A percentile compares a stretch with the other conserved stretches of the same genome.
Conservation (phyloP, 2,888 invertebrate genomes). For the Seladonia tumulorum region DNA sequence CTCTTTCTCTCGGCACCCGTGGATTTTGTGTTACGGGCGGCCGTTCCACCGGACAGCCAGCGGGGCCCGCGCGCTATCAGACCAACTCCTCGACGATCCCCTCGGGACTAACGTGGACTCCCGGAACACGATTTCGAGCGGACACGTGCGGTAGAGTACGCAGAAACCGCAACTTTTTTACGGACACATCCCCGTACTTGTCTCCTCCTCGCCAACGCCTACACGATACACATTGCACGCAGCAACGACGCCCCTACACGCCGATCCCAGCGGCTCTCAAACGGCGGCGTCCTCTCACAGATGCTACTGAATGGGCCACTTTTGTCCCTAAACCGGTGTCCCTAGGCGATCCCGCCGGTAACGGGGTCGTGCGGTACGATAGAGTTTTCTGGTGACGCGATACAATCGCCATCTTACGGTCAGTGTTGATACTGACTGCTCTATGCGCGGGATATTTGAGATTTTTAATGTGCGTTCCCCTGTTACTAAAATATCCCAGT, state of each 20-base stretch:
- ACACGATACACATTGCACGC: slow-evolving; percentile 83
- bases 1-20: slow-evolving; percentile 33
- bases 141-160: slow-evolving; percentile 69
- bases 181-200: slow-evolving; percentile 73
- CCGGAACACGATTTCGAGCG: slow-evolving; percentile 55
- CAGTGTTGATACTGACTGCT: background rate
- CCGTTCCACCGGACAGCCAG: slow-evolving; percentile 26
- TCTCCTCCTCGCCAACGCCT: slow-evolving; percentile 82
- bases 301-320: slow-evolving; percentile 8
- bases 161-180: slow-evolving; percentile 68
- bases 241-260: slow-evolving; percentile 79
- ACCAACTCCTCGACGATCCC: background rate
- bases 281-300: background rate
- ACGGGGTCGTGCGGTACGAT: background rate
- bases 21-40: slow-evolving; percentile 39
- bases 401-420: background rate
- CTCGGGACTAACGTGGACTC: background rate
- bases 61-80: slow-evolving; percentile 6
- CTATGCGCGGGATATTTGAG: background rate
- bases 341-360: slow-evolving; percentile 22
- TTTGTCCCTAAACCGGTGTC: slow-evolving; percentile 10
- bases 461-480: background rate
- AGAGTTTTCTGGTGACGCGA: background rate
- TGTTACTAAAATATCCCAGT: background rate
- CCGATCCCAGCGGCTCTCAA: slow-evolving; percentile 75